A percentile compares a stretch with the other conserved stretches of the same genome.
These are phyloP conservation scores for Plusia festucae DNA, from an alignment of 2,888 invertebrate species.

Conservation along the genomic window DNA sequence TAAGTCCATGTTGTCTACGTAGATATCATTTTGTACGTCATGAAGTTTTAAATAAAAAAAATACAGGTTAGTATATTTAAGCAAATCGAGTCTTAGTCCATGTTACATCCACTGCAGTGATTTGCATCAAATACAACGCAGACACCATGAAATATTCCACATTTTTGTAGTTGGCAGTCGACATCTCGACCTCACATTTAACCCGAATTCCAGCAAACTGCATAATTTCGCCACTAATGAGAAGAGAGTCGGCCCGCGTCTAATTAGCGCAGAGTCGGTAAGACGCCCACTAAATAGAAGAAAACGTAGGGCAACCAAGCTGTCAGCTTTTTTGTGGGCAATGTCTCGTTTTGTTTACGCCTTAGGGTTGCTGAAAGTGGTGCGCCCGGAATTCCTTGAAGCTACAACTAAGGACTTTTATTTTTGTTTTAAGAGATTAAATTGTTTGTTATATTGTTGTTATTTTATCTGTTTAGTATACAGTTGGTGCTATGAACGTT, in stretches of 20 bases:
- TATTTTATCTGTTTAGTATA: too few species aligned
- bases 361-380: conserved; percentile 18
- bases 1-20: too few species aligned
- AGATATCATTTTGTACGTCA: too few species aligned
- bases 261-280: conserved; percentile 86
- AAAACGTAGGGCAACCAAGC: conserved; percentile 57
- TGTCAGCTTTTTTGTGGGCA: conserved; percentile 32
- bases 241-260: conserved; percentile 83
- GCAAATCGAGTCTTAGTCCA: not conserved
- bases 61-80: not conserved
- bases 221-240: conserved; percentile 89
- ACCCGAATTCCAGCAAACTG: conserved; percentile 86
- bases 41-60: too few species aligned
- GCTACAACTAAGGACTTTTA: not conserved
- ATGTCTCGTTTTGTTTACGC: conserved; percentile 26
- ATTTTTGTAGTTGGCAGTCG: conserved; percentile 71
- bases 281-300: conserved; percentile 84
- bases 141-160: conserved; percentile 65
- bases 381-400: conserved; percentile 17
- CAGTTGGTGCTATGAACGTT: too few species aligned
- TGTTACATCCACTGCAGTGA: not conserved
- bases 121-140: conserved; percentile 47
- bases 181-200: conserved; percentile 82
- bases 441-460: not conserved
- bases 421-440: conserved; percentile 1